phyloP scores from a whole-genome alignment of 2,888 invertebrate species.

The Noctua comes region DNA sequence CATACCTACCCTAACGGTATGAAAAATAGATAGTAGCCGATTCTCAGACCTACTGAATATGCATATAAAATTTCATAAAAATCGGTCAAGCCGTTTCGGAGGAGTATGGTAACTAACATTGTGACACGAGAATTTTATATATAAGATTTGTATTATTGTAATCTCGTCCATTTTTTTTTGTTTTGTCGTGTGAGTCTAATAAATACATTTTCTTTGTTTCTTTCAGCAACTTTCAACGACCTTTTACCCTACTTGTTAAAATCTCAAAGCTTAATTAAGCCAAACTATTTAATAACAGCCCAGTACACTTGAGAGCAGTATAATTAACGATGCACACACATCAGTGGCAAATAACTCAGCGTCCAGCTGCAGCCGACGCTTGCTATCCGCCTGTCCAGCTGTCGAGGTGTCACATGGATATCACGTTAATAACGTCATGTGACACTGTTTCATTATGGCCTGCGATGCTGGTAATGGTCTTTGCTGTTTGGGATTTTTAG shows the following conservation, averaged over 20 bases:
- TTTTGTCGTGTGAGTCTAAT: no score
- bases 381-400: slow-evolving; percentile 33
- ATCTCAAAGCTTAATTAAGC: slow-evolving; percentile 25
- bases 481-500: background rate
- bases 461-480: background rate
- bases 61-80: no score
- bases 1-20: no score
- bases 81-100: no score
- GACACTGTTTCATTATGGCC: slow-evolving; percentile 37
- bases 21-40: no score
- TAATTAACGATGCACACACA: slow-evolving; percentile 49
- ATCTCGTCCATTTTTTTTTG: no score
- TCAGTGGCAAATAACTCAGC: slow-evolving; percentile 49
- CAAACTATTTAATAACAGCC: slow-evolving; percentile 38
- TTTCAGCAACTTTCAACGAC: background rate
- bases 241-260: background rate
- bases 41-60: no score
- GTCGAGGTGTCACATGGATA: slow-evolving; percentile 41
- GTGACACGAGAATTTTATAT: no score
- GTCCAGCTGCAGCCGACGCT: slow-evolving; percentile 53
- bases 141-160: no score
- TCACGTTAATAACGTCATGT: slow-evolving; percentile 24
- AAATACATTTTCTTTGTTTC: no score
- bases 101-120: no score
- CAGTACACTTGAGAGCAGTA: slow-evolving; percentile 42